Percentiles rank a stretch among this genome's conserved stretches.
phyloP scores from a whole-genome alignment of 2,888 invertebrate species.

The Meloe dianella region DNA sequence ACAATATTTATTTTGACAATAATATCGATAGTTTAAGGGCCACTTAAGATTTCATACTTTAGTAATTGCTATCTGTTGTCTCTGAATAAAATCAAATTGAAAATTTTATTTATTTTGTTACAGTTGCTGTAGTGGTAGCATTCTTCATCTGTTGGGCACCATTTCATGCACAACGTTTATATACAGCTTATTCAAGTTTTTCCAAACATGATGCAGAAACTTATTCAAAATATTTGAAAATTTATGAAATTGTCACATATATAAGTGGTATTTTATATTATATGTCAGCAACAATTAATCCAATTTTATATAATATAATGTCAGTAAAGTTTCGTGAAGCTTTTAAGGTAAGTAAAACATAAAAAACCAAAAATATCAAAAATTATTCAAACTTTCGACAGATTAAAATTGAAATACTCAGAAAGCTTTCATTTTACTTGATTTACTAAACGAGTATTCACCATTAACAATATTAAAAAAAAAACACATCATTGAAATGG shows the following conservation, averaged over 20 bases:
- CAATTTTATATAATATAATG: slow-evolving; percentile 91
- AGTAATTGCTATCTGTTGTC: too few relatives aligned
- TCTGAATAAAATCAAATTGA: too few relatives aligned
- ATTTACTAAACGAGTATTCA: too few relatives aligned
- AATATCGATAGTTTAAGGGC: too few relatives aligned
- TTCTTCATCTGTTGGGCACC: slow-evolving; percentile 90
- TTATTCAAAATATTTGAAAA: slow-evolving; percentile 47
- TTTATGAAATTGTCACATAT: slow-evolving; percentile 74
- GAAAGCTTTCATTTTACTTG: too few relatives aligned
- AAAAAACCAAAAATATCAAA: too few relatives aligned
- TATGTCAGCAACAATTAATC: slow-evolving; percentile 89
- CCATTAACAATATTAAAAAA: too few relatives aligned
- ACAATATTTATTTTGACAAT: too few relatives aligned
- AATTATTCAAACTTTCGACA: too few relatives aligned
- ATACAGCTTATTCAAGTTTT: slow-evolving; percentile 71
- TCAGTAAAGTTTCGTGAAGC: slow-evolving; percentile 90
- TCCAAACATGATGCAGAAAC: slow-evolving; percentile 51
- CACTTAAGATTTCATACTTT: too few relatives aligned
- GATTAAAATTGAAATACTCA: too few relatives aligned
- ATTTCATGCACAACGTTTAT: slow-evolving; percentile 87
- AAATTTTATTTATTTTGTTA: slow-evolving; percentile 43
- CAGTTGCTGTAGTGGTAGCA: slow-evolving; percentile 88
- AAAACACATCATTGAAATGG: too few relatives aligned
- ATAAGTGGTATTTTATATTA: slow-evolving; percentile 88
- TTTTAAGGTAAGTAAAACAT: slow-evolving; percentile 75